Evolutionary conservation across 2,113 vertebrate species (phyloP).

Genomic region (Tinamus guttatus): DNA sequence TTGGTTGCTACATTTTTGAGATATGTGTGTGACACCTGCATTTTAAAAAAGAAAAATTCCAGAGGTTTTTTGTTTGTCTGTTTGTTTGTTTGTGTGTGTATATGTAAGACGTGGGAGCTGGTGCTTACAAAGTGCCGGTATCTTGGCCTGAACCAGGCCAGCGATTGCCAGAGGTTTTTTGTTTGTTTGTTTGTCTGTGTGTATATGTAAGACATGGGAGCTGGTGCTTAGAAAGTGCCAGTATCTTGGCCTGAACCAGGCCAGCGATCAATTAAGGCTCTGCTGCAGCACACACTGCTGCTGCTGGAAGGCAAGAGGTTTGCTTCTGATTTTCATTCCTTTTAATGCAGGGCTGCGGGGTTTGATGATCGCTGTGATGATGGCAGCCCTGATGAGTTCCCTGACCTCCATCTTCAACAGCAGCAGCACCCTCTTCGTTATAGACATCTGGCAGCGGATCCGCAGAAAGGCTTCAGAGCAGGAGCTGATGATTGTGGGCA

Average conservation of each 20-base stretch:
- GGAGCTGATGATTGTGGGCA: conserved; percentile 95
- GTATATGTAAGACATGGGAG: not conserved
- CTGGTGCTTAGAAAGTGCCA: not conserved
- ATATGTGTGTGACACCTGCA: not conserved
- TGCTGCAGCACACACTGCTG: not conserved
- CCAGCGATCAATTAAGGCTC: not conserved
- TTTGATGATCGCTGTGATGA: conserved; percentile 94
- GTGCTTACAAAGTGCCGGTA: not conserved
- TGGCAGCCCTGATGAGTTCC: conserved; percentile 96
- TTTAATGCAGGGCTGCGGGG: conserved; percentile 86
- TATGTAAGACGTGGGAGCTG: not conserved
- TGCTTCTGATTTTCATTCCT: not conserved
- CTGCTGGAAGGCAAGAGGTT: not conserved
- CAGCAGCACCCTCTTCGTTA: conserved; percentile 92
- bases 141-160: not conserved
- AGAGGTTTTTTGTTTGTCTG: not conserved
- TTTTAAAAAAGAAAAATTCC: not conserved
- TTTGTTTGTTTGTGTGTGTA: not conserved
- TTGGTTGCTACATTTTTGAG: not conserved
- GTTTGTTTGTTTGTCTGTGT: not conserved
- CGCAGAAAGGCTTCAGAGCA: conserved; percentile 83
- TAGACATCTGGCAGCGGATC: conserved; percentile 89
- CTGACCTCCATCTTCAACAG: conserved; percentile 98
- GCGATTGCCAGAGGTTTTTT: not conserved
- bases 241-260: not conserved